Evolutionary conservation across 2,888 invertebrate species (phyloP), one percentile per base, ranked within the genome.

Genomic region (Cenopis cana): DNA sequence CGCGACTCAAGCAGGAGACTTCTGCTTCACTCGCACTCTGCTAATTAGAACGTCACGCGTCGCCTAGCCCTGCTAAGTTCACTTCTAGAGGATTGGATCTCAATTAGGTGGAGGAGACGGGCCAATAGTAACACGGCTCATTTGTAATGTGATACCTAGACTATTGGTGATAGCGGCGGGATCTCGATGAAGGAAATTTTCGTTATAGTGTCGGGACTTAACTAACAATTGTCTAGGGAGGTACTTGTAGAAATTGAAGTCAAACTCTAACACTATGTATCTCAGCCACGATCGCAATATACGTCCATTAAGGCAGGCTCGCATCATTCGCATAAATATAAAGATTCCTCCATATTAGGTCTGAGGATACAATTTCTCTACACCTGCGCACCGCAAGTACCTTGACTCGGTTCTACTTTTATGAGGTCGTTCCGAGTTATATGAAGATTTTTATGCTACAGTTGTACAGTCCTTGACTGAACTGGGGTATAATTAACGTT

Each of bases 341-440:
- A 56, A 54, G 54, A 46, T 33, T 54, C 59, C 29, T 24, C 57
- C 52, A 24, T 60, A 49, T 65, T 65, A 54, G 54, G 59, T 36
- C 54, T 59, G 41, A 46, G 54, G 59, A 20, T 50, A 69, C 18
- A 62, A 54, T 64, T 60, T 60, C 59, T 18, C 52, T 52, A 52
- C 65, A 65, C 59, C 59, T 65, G 70, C 59, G 59, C 46, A 20
- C 65, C 65, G 54, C 54, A 33, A 20, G 29, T 57, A 66, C 65
- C 65, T 66, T 66, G 59, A 59, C 65, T 66, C 41, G 65, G 70
- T 54, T 66, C 54, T 55, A 54, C 68, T 66, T 70, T 70, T 70
- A 70, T 60, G 70, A 70, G 65, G 57, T 64, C 62, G 52, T 18
- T 33, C 14, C 57, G 14, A 52, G 59, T 24, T 50, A 55, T 62